Base-by-base conservation (phyloP, 2,797 vertebrate genomes). In the Sebastes miniatus region DNA sequence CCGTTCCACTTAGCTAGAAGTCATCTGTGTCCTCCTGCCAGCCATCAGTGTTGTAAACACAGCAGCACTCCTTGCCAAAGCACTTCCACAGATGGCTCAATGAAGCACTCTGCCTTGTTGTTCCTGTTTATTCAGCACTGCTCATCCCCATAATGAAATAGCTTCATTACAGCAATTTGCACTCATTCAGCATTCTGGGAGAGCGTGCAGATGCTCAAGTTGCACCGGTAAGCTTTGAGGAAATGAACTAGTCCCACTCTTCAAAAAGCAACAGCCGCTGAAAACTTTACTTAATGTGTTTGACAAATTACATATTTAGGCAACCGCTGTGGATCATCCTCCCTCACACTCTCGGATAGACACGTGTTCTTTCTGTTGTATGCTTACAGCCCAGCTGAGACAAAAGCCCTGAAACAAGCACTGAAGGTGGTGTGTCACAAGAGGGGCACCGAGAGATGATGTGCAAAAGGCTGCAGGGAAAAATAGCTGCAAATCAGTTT, bases 121-220 rank as follows among this genome's bases (percentile, higher is more conserved):
- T 93, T 95, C 91, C 83, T 94, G 94, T 95, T 95, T 95, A 91
- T 93, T 95, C 95, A 94, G 95, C 93, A 93, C 81, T 88, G 92
- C 90, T 95, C 93, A 91, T 93, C 91, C 92, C 87, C 83, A 75
- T 93, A 95, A 94, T 95, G 90, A 94, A 95, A 95, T 90, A 32
- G 93, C 94, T 95, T 95, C 93, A 93, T 95, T 95, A 94, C 86
- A 80, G 88, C 88, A 92, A 94, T 92, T 93, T 93, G 84, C 92
- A 87, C 93, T 92, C 87, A 80, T 94, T 92, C 89, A 91, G 94
- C 92, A 91, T 94, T 92, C 90, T 85, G 73, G 73, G 69, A 73
- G 79, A 73, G 73, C 31, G 3, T 82, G 76, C 92, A 94, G 93
- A 93, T 92, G 91, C 84, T 91, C 83, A 82, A 87, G 89, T 87